A percentile compares a stretch with the other conserved stretches of the same genome.
Conservation (phyloP, 1,140 invertebrate species). For the Battus philenor region DNA sequence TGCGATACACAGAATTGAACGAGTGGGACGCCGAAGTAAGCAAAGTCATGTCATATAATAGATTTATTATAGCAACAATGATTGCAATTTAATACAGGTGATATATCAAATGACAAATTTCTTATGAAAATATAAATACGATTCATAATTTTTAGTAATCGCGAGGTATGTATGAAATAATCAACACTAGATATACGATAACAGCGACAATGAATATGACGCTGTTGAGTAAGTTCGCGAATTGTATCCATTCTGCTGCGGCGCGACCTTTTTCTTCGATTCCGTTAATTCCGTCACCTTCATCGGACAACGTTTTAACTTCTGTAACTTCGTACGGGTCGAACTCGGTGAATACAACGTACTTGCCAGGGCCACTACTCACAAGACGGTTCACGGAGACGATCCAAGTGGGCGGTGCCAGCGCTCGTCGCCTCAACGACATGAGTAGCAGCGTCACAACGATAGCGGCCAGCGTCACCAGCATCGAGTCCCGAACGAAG, state of each 20-base stretch:
- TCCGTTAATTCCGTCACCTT: slow-evolving; percentile 16
- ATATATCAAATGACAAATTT: too few relatives aligned
- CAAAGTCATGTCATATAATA: too few relatives aligned
- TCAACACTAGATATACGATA: slow-evolving; percentile 46
- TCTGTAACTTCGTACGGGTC: slow-evolving; percentile 43
- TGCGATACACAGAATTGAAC: slow-evolving; percentile 49
- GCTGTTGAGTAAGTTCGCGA: slow-evolving; percentile 54
- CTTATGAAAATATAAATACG: background rate
- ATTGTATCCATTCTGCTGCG: slow-evolving; percentile 47
- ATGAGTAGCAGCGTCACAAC: slow-evolving; percentile 51
- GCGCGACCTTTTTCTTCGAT: slow-evolving; percentile 21
- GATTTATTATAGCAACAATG: too few relatives aligned
- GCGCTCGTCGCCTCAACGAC: slow-evolving; percentile 35
- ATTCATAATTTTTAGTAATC: slow-evolving; percentile 23
- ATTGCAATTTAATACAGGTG: too few relatives aligned
- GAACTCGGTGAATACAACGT: slow-evolving; percentile 62
- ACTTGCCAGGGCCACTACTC: slow-evolving; percentile 48
- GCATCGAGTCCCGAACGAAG: slow-evolving; percentile 60
- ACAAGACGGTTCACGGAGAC: slow-evolving; percentile 39
- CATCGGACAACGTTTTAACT: slow-evolving; percentile 38
- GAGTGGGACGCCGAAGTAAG: slow-evolving; percentile 63
- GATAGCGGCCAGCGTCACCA: slow-evolving; percentile 46
- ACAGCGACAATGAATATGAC: slow-evolving; percentile 39
- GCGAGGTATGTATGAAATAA: slow-evolving; percentile 46
- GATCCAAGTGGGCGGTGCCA: slow-evolving; percentile 43